phyloP scores from a whole-genome alignment of 2,888 invertebrate genomes.

The Idaea straminata region DNA sequence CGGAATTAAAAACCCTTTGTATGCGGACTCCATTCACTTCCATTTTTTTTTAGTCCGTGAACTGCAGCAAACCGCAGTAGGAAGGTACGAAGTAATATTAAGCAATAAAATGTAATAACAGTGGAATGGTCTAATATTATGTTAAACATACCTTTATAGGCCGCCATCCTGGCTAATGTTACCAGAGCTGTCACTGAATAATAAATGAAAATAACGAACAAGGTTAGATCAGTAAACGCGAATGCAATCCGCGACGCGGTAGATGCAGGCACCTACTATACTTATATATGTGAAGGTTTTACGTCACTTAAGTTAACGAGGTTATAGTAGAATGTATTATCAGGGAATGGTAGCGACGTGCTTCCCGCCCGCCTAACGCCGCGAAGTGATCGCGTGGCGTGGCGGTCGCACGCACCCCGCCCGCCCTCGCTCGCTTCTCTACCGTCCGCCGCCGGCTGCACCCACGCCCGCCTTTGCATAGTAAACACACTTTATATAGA shows the following conservation, averaged over 20 bases:
- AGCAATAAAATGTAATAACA: slow-evolving; percentile 15
- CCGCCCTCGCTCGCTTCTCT: slow-evolving; percentile 34
- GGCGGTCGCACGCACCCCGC: slow-evolving; percentile 53
- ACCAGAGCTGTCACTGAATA: slow-evolving; percentile 71
- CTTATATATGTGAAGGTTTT: slow-evolving; percentile 49
- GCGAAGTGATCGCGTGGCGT: slow-evolving; percentile 75
- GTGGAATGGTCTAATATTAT: slow-evolving; percentile 5
- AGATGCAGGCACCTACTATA: slow-evolving; percentile 38
- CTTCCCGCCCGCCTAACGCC: slow-evolving; percentile 60
- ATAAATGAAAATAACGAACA: slow-evolving; percentile 60
- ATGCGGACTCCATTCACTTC: neutral
- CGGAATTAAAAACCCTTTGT: neutral
- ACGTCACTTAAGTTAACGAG: slow-evolving; percentile 70
- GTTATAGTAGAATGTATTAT: slow-evolving; percentile 56
- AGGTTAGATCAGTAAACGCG: slow-evolving; percentile 49
- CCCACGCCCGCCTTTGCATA: slow-evolving; percentile 47
- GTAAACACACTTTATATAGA: slow-evolving; percentile 36
- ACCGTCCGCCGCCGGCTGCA: slow-evolving; percentile 49
- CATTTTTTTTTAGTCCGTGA: neutral
- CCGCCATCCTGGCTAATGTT: slow-evolving; percentile 73
- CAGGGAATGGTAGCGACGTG: slow-evolving; percentile 50
- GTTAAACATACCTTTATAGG: slow-evolving; percentile 64
- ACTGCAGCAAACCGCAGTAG: slow-evolving; percentile 2
- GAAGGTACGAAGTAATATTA: slow-evolving; percentile 22
- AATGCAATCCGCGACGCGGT: slow-evolving; percentile 19